phyloP scores from a whole-genome alignment of 2,888 invertebrate species.

The Cosmia trapezina region DNA sequence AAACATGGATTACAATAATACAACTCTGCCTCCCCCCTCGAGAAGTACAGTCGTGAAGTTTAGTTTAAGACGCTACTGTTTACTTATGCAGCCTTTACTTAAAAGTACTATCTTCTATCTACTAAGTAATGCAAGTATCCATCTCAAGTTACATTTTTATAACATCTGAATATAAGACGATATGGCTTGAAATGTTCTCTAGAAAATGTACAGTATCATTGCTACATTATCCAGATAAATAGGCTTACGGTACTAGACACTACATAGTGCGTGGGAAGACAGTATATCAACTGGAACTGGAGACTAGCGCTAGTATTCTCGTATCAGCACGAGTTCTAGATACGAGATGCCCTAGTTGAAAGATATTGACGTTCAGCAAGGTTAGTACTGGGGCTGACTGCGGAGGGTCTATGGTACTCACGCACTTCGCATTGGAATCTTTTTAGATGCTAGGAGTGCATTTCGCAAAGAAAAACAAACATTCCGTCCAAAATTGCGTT shows the following conservation, averaged over 20 bases:
- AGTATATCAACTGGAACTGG: slow-evolving; percentile 37
- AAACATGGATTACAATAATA: too few species aligned
- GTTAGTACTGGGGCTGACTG: background rate
- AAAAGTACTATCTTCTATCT: background rate
- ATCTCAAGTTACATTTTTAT: slow-evolving; percentile 25
- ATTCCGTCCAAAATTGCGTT: too few species aligned
- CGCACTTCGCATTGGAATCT: background rate
- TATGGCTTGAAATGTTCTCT: slow-evolving; percentile 39
- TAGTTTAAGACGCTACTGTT: background rate
- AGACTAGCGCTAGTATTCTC: background rate
- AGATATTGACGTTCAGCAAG: background rate
- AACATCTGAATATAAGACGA: slow-evolving; percentile 59
- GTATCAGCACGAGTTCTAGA: background rate
- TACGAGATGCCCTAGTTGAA: background rate
- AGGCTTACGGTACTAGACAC: slow-evolving; percentile 64
- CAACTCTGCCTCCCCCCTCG: background rate
- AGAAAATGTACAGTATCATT: slow-evolving; percentile 43
- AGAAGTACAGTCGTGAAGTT: background rate
- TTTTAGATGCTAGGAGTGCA: background rate
- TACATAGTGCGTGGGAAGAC: slow-evolving; percentile 22
- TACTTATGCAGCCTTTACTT: background rate
- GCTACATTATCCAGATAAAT: slow-evolving; percentile 67
- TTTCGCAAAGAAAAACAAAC: background rate
- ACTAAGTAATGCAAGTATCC: slow-evolving; percentile 12
- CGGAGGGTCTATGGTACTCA: background rate